phyloP scores from a whole-genome alignment of 2,113 vertebrate genomes.

The Tyrannus savana region DNA sequence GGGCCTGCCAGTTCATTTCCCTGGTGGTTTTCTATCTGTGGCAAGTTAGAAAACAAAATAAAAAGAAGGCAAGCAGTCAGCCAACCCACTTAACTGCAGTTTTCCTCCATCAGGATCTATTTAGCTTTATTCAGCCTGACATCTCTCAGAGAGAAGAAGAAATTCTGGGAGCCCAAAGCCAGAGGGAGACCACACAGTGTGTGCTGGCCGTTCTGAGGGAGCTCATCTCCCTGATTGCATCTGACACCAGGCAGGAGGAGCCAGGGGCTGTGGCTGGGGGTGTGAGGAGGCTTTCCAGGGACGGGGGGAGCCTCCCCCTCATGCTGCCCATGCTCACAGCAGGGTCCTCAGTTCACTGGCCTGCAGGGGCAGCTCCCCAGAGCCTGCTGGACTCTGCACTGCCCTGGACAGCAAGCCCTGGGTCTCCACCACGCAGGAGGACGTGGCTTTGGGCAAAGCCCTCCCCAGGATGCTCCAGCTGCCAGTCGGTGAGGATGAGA shows the following conservation, averaged over 20 bases:
- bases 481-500: neutral
- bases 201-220: neutral
- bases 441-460: neutral
- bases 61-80: constrained; percentile 48
- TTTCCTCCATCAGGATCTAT: constrained; percentile 59
- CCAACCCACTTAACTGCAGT: constrained; percentile 58
- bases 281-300: constrained; percentile 9
- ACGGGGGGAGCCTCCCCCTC: neutral
- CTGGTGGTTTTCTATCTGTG: constrained; percentile 6
- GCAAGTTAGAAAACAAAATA: constrained; percentile 35
- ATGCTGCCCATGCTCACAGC: neutral
- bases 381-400: neutral
- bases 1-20: neutral
- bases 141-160: constrained; percentile 21
- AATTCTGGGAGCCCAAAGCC: constrained; percentile 56
- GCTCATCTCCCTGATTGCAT: constrained; percentile 40
- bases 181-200: constrained; percentile 53
- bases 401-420: neutral
- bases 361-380: neutral
- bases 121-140: constrained; percentile 64
- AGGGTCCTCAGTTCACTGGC: neutral
- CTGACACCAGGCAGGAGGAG: constrained; percentile 55
- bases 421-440: neutral
- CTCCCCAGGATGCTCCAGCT: neutral
- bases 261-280: constrained; percentile 31